Base-by-base conservation (phyloP, 2,797 vertebrate species). In the Fistularia tabacaria region DNA sequence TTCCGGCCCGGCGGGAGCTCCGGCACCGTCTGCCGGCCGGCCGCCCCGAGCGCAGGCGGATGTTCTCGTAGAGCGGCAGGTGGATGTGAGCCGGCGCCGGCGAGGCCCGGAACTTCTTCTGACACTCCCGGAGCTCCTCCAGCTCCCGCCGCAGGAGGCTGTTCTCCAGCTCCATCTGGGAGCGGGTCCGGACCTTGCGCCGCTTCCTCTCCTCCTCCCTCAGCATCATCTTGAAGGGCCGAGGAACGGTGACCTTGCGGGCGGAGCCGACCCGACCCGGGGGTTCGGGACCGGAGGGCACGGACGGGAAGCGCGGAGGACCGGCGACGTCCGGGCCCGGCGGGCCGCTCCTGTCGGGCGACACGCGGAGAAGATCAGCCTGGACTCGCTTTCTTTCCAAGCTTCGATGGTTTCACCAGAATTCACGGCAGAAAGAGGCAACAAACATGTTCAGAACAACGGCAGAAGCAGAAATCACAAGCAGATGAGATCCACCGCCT, bases 181-280 rank as follows among this genome's bases (percentile, higher is more conserved):
- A 91, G 40, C 91, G 93, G 0, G 92, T 93, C 44, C 88, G 92
- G 45, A 89, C 36, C 0, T 77, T 86, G 47, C 85, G 86, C 57
- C 87, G 86, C 68, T 90, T 95, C 69, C 86, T 92, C 58, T 89
- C 92, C 42, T 93, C 91, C 76, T 98, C 95, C 48, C 95, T 82
- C 62, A 95, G 67, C 50, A 88, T 97, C 95, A 97, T 97, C 63
- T 91, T 88, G 80, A 98, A 98, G 12, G 95, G 95, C 72, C 86
- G 85, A 46, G 95, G 95, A 42, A 95, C 77, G 0, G 94, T 95
- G 38, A 93, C 71, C 68, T 67, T 93, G 39, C 25, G 25, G 25
- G 25, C 25, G 2, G 25, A 25, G 25, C 25, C 25, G 25, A 25
- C 25, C 25, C 25, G 25, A 14, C 13, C 13, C 64, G 57, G 7